Evolutionary conservation across 53 echinoderm and acorn worm species (phyloP).

Genomic region (Pentamera pediparva): DNA sequence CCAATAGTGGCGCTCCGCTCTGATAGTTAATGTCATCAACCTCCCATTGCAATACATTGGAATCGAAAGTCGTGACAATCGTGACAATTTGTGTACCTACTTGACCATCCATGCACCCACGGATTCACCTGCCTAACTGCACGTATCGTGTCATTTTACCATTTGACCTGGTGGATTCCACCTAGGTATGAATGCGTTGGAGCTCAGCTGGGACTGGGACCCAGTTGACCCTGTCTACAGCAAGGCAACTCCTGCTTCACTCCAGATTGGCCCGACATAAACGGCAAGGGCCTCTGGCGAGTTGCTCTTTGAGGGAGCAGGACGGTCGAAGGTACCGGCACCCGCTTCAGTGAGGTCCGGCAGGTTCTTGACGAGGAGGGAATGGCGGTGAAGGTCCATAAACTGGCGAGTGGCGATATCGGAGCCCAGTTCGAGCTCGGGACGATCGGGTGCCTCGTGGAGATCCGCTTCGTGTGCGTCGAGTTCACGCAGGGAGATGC

Average conservation of each 20-base stretch:
- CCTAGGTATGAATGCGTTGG: neutral
- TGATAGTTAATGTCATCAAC: too few species aligned
- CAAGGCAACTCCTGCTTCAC: slow-evolving; percentile 5
- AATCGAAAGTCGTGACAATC: too few species aligned
- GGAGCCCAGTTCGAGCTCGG: slow-evolving; percentile 2
- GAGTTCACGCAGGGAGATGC: slow-evolving; percentile 11
- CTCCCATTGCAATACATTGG: too few species aligned
- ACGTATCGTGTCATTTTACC: too few species aligned
- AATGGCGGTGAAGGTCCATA: neutral
- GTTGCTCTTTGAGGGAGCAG: slow-evolving; percentile 9
- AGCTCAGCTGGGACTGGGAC: neutral
- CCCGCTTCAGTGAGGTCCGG: neutral
- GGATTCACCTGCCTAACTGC: too few species aligned
- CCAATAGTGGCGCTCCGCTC: too few species aligned
- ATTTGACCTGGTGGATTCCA: too few species aligned
- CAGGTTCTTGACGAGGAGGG: neutral
- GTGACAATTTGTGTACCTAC: too few species aligned
- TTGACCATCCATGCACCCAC: too few species aligned
- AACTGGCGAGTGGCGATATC: neutral
- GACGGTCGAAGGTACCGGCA: neutral
- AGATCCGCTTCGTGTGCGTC: slow-evolving; percentile 10
- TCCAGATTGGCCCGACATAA: neutral
- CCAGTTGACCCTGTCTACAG: neutral
- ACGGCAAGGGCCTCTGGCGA: slow-evolving; percentile 27
- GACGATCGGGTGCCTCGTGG: slow-evolving; percentile 11